Conservation (phyloP, 2,797 vertebrate genomes). For the Takifugu ocellatus region DNA sequence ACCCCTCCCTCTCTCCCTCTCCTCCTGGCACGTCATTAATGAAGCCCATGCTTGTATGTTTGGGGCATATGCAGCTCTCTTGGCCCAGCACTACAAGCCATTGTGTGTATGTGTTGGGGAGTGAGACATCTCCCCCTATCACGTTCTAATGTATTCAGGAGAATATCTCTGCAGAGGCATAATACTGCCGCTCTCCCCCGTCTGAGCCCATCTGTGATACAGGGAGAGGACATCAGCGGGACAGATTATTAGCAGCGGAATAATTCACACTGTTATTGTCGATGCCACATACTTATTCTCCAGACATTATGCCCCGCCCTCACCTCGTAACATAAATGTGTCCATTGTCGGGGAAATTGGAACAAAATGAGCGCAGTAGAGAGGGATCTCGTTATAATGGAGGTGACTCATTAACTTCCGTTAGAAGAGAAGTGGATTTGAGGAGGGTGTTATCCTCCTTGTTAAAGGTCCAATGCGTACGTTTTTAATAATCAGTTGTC, state of each 20-base stretch:
- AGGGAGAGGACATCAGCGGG: conserved; percentile 69
- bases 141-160: conserved; percentile 77
- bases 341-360: conserved; percentile 29
- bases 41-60: conserved; percentile 78
- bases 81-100: conserved; percentile 56
- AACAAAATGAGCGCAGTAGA: conserved; percentile 38
- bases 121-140: conserved; percentile 71
- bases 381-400: conserved; percentile 16
- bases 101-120: conserved; percentile 49
- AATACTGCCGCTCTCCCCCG: conserved; percentile 67
- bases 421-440: conserved; percentile 17
- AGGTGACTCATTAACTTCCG: conserved; percentile 43
- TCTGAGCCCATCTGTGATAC: conserved; percentile 74
- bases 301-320: conserved; percentile 33
- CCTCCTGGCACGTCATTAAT: conserved; percentile 80
- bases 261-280: conserved; percentile 69
- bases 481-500: too few relatives aligned
- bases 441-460: conserved; percentile 8
- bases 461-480: too few relatives aligned
- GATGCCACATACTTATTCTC: conserved; percentile 59
- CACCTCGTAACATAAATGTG: conserved; percentile 51
- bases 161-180: conserved; percentile 69
- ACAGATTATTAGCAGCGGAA: conserved; percentile 68
- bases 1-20: conserved; percentile 30
- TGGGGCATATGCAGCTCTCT: conserved; percentile 76